Evolutionary conservation across 2,888 invertebrate species (phyloP).

Genomic region (Diaprepes abbreviatus): DNA sequence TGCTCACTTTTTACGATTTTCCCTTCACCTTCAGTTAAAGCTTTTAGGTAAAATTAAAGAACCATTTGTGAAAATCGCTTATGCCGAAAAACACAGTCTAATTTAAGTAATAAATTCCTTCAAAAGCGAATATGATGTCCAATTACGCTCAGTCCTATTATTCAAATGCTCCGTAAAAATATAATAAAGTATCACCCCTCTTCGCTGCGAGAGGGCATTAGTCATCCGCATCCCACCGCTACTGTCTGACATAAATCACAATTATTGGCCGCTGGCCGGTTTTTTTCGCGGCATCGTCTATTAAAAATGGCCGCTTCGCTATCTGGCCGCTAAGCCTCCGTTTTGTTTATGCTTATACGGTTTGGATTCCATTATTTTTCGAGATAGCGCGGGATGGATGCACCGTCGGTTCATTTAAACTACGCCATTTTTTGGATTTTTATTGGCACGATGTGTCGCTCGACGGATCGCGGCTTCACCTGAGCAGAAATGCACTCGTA

Average conservation of each 20-base stretch:
- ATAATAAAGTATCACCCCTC: slow-evolving; percentile 65
- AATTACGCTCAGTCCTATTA: slow-evolving; percentile 57
- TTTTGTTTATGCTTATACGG: slow-evolving; percentile 64
- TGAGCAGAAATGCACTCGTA: slow-evolving; percentile 35
- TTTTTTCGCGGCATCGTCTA: slow-evolving; percentile 50
- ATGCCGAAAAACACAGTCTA: slow-evolving; percentile 1
- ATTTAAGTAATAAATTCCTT: slow-evolving; percentile 38
- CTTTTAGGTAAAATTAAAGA: too few relatives aligned
- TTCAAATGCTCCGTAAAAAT: slow-evolving; percentile 65
- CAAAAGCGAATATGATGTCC: slow-evolving; percentile 55
- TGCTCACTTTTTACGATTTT: too few relatives aligned
- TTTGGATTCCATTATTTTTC: slow-evolving; percentile 60
- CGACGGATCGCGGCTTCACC: slow-evolving; percentile 22
- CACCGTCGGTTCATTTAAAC: slow-evolving; percentile 50
- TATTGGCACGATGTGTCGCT: slow-evolving; percentile 43
- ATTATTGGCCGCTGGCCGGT: slow-evolving; percentile 70
- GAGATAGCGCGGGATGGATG: slow-evolving; percentile 56
- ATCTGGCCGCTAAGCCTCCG: slow-evolving; percentile 62
- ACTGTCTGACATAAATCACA: slow-evolving; percentile 73
- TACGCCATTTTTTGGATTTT: slow-evolving; percentile 38
- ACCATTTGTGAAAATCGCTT: neutral
- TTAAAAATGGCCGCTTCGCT: slow-evolving; percentile 53
- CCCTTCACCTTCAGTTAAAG: too few relatives aligned
- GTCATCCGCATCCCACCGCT: slow-evolving; percentile 71
- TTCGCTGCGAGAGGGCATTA: slow-evolving; percentile 69